phyloP scores from a whole-genome alignment of 23 tunicate species.

The Halocynthia aurantium region DNA sequence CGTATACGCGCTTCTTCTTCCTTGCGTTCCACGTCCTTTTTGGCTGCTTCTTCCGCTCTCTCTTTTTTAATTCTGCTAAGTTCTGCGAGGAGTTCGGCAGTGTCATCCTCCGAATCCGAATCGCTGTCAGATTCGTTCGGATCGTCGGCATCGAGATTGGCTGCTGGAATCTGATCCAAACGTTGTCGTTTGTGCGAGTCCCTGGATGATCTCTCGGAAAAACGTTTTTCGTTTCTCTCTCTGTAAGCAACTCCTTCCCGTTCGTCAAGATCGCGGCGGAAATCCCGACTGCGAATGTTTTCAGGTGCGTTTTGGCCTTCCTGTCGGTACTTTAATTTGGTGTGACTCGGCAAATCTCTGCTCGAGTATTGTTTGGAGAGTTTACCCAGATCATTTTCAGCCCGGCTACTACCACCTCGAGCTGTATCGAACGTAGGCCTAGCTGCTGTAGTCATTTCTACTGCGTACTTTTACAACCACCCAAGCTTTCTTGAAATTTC shows the following conservation, averaged over 20 bases:
- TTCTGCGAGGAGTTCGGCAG: conserved; percentile 81
- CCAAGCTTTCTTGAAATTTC: no score
- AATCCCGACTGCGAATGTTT: conserved; percentile 55
- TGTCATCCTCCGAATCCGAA: conserved; percentile 81
- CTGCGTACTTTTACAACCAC: no score
- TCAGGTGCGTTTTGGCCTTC: conserved; percentile 81
- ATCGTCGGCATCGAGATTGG: conserved; percentile 86
- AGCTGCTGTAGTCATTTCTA: conserved; percentile 82
- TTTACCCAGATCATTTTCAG: conserved; percentile 87
- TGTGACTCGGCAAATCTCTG: conserved; percentile 84
- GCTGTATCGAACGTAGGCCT: conserved; percentile 86
- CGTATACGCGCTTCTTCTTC: conserved; percentile 87
- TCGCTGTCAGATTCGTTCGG: conserved; percentile 67
- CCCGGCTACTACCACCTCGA: conserved; percentile 73
- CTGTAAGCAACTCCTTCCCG: conserved; percentile 50
- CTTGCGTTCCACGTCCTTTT: conserved; percentile 51
- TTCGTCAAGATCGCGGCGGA: conserved; percentile 63
- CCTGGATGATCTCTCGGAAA: conserved; percentile 47
- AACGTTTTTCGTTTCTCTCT: conserved; percentile 65
- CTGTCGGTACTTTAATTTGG: conserved; percentile 74
- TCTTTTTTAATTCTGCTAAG: conserved; percentile 72
- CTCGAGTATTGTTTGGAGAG: conserved; percentile 83
- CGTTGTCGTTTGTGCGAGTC: conserved; percentile 64
- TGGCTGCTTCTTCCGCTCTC: conserved; percentile 80
- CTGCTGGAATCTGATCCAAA: conserved; percentile 59